Evolutionary conservation across 2,888 invertebrate genomes (phyloP).

Genomic region (Scaptomyza cyrtandrae): DNA sequence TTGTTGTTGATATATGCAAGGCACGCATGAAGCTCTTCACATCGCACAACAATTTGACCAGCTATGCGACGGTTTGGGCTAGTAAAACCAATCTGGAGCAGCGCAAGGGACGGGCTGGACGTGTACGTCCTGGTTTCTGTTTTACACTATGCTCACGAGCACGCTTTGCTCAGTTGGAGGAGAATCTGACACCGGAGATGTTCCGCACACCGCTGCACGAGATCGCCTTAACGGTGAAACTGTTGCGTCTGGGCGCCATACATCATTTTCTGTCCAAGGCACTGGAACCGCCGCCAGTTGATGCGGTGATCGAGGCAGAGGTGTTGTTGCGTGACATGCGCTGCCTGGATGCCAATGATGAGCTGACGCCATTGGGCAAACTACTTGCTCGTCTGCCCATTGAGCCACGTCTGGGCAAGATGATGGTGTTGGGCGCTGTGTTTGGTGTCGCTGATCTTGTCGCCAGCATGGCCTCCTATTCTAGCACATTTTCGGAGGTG

Average conservation of each 20-base stretch:
- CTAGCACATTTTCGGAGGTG: slow-evolving; percentile 97
- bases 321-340: slow-evolving; percentile 93
- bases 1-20: slow-evolving; percentile 98
- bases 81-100: slow-evolving; percentile 97
- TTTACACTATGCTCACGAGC: slow-evolving; percentile 95
- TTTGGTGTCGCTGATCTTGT: slow-evolving; percentile 96
- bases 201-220: slow-evolving; percentile 98
- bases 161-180: slow-evolving; percentile 90
- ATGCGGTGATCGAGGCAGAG: slow-evolving; percentile 99
- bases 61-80: slow-evolving; percentile 98
- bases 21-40: slow-evolving; percentile 99
- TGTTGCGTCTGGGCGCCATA: slow-evolving; percentile 95
- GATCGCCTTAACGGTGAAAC: slow-evolving; percentile 93
- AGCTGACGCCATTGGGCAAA: slow-evolving; percentile 95
- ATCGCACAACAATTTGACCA: slow-evolving; percentile 99
- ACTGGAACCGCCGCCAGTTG: slow-evolving; percentile 97
- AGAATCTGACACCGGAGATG: slow-evolving; percentile 98
- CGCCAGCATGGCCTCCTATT: slow-evolving; percentile 97
- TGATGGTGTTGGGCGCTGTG: slow-evolving; percentile 97
- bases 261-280: slow-evolving; percentile 98
- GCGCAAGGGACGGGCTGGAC: slow-evolving; percentile 94
- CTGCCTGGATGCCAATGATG: slow-evolving; percentile 94
- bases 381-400: slow-evolving; percentile 97
- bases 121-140: slow-evolving; percentile 96
- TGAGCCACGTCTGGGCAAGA: slow-evolving; percentile 98